Conservation (phyloP, 2,888 invertebrate species). For the Empis livida region DNA sequence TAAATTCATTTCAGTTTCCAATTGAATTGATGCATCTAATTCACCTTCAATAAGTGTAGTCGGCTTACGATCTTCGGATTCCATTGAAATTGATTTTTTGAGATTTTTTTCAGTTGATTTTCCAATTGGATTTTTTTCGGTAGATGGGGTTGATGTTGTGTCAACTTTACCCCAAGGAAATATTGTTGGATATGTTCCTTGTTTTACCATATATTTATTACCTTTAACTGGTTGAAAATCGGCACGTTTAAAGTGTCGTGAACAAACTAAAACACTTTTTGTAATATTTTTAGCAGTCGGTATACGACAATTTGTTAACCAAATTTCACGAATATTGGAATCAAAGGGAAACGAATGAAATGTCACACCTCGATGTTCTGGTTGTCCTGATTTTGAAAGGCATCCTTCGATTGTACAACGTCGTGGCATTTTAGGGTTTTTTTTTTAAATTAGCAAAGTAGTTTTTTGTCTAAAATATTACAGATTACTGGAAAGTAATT, state of each 20-base stretch:
- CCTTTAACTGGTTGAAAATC: conserved; percentile 58
- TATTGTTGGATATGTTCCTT: conserved; percentile 59
- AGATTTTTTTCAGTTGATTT: too few relatives aligned
- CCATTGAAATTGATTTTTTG: too few relatives aligned
- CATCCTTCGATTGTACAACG: conserved; percentile 31
- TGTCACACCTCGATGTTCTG: conserved; percentile 50
- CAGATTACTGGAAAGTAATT: too few relatives aligned
- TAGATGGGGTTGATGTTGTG: too few relatives aligned
- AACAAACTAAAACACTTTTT: conserved; percentile 54
- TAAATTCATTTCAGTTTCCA: not conserved
- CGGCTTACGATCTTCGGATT: too few relatives aligned
- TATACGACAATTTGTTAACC: conserved; percentile 51
- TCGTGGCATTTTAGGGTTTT: conserved; percentile 13
- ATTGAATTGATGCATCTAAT: conserved; percentile 9
- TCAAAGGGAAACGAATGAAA: conserved; percentile 65
- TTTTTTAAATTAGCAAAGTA: too few relatives aligned
- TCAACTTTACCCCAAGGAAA: conserved; percentile 44
- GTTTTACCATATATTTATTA: conserved; percentile 52
- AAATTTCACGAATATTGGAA: conserved; percentile 43
- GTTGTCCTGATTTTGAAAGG: conserved; percentile 26
- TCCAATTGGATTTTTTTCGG: conserved; percentile 1
- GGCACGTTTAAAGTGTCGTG: conserved; percentile 57
- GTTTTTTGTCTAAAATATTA: too few relatives aligned
- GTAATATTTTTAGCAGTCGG: conserved; percentile 40
- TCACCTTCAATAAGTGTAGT: too few relatives aligned